Conservation (phyloP, 2,888 invertebrate genomes). For the Amblyteles armatorius region DNA sequence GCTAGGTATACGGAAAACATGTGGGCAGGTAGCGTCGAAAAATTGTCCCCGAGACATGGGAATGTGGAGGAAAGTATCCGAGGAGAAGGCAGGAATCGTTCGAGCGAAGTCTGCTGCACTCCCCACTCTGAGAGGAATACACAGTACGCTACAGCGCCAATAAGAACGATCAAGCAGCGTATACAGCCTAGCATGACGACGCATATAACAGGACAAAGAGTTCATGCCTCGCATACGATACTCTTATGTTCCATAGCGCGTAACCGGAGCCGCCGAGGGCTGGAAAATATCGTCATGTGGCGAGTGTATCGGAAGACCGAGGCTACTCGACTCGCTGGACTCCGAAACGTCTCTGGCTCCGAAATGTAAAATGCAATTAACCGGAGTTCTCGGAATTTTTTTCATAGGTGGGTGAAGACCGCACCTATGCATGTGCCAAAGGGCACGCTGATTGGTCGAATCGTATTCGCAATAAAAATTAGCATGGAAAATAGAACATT, state of each 20-base stretch:
- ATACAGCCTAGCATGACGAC: conserved; percentile 76
- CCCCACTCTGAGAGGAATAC: neutral
- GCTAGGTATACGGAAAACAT: conserved; percentile 1
- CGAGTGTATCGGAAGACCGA: neutral
- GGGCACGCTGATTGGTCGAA: neutral
- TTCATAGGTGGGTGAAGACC: neutral
- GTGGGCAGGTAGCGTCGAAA: neutral
- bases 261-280: conserved; percentile 54
- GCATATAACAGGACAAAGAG: conserved; percentile 82
- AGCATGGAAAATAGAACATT: neutral
- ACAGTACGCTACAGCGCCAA: conserved; percentile 47
- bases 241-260: conserved; percentile 59
- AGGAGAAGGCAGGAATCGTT: neutral
- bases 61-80: conserved; percentile 11
- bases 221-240: conserved; percentile 81
- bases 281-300: conserved; percentile 36
- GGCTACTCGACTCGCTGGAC: neutral
- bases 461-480: neutral
- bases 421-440: neutral
- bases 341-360: neutral
- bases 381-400: neutral
- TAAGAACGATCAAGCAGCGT: conserved; percentile 48
- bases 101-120: conserved; percentile 18
- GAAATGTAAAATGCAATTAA: neutral
- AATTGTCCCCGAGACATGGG: conserved; percentile 5